Evolutionary conservation across 1,140 invertebrate species (phyloP).

Genomic region (Homarus americanus): DNA sequence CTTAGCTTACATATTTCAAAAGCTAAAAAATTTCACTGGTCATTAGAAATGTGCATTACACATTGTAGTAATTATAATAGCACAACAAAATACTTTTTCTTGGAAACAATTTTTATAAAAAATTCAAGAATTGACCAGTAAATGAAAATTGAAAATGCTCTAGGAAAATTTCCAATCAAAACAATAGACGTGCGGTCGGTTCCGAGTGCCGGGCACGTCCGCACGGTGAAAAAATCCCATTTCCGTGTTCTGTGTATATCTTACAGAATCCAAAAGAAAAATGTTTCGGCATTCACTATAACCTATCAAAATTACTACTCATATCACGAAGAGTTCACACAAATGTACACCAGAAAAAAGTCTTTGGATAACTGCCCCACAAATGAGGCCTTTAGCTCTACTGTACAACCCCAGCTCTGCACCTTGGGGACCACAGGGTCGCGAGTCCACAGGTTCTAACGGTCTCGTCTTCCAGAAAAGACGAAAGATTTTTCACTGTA

Average conservation of each 20-base stretch:
- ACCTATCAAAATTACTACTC: constrained; percentile 9
- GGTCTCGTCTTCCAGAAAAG: not conserved
- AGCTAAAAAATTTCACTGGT: not conserved
- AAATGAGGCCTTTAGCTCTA: constrained; percentile 3
- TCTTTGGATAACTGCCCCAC: constrained; percentile 25
- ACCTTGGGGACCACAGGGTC: not conserved
- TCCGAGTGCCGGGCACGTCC: not conserved
- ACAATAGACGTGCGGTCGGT: not conserved
- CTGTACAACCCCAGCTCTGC: constrained; percentile 16
- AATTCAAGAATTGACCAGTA: not conserved
- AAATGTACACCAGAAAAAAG: constrained; percentile 39
- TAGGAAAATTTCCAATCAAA: not conserved
- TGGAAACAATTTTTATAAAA: not conserved
- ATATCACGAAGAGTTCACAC: not conserved
- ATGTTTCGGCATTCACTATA: not conserved
- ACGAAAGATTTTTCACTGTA: too few relatives aligned
- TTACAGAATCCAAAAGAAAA: not conserved
- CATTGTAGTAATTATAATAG: not conserved
- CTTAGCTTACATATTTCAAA: not conserved
- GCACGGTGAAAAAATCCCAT: not conserved
- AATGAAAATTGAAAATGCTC: not conserved
- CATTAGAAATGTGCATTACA: not conserved
- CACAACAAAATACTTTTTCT: not conserved
- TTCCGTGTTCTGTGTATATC: not conserved
- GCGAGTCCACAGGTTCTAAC: constrained; percentile 2